A percentile compares a stretch with the other conserved stretches of the same genome.
These are phyloP conservation scores for Hecatera dysodea DNA, from an alignment of 2,888 invertebrate genomes.

Conservation along the genomic window DNA sequence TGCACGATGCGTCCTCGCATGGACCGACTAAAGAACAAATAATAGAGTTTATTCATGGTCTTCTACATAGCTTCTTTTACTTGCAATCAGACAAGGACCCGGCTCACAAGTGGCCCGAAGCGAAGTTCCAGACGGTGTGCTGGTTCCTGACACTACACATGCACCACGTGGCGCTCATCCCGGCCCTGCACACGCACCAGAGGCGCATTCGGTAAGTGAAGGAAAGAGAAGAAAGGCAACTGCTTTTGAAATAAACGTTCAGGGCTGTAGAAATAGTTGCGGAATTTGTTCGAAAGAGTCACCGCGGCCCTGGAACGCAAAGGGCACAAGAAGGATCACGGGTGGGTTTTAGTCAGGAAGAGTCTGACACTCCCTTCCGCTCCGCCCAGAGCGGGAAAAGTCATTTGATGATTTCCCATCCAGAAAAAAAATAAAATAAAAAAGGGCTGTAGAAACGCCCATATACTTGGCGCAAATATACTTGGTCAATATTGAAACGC, in stretches of 20 bases:
- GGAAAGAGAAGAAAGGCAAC: not conserved
- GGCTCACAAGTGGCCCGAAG: constrained; percentile 93
- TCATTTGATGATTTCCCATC: too few species aligned
- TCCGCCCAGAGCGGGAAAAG: too few species aligned
- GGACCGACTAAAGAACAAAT: not conserved
- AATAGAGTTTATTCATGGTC: not conserved
- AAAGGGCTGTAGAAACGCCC: too few species aligned
- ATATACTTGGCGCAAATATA: too few species aligned
- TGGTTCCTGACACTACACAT: constrained; percentile 99
- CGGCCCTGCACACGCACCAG: constrained; percentile 95
- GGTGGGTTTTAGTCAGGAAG: too few species aligned
- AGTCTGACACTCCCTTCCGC: too few species aligned
- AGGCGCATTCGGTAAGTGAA: constrained; percentile 83
- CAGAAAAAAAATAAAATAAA: not conserved
- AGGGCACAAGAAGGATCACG: too few species aligned
- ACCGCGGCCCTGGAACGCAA: too few species aligned
- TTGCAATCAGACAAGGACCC: constrained; percentile 83
- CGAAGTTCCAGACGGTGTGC: constrained; percentile 98
- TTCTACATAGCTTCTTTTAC: not conserved
- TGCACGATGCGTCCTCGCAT: not conserved
- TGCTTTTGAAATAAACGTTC: too few species aligned
- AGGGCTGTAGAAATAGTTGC: too few species aligned
- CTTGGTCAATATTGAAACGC: too few species aligned
- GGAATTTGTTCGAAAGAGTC: too few species aligned
- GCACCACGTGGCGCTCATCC: constrained; percentile 97